phyloP scores from a whole-genome alignment of 2,797 vertebrate genomes.

The Alca torda region DNA sequence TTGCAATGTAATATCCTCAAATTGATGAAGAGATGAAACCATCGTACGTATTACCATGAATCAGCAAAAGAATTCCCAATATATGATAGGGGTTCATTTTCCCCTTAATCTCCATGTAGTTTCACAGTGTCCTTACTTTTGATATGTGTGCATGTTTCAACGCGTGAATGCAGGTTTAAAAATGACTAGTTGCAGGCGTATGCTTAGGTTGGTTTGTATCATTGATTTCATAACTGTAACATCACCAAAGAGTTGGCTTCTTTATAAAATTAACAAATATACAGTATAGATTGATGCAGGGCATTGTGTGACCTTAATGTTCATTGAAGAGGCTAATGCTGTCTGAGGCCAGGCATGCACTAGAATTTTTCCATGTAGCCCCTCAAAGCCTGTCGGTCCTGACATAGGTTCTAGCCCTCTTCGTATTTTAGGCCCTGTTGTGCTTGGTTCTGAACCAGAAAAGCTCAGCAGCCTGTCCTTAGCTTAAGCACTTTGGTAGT shows the following conservation, averaged over 20 bases:
- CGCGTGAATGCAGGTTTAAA: neutral
- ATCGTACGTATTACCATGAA: neutral
- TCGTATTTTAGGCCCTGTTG: neutral
- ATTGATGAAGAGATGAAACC: neutral
- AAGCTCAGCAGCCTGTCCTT: neutral
- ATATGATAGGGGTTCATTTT: neutral
- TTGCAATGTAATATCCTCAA: neutral
- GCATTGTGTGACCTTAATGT: neutral
- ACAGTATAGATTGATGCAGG: neutral
- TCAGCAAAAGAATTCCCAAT: neutral
- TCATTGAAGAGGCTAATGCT: neutral
- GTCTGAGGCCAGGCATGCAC: neutral
- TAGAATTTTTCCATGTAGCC: neutral
- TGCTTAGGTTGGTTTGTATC: neutral
- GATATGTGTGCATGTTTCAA: rapidly evolving
- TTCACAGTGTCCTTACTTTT: neutral
- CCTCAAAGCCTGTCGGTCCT: neutral
- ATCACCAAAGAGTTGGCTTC: neutral
- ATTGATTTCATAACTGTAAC: neutral
- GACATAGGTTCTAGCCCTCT: neutral
- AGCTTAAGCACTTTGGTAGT: neutral
- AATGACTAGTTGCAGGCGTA: neutral
- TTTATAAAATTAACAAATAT: neutral
- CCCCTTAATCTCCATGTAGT: neutral
- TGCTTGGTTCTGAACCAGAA: neutral